Evolutionary conservation across 2,888 invertebrate genomes (phyloP), one percentile per base, ranked within the genome.

Genomic region (Spicauda simplicius): DNA sequence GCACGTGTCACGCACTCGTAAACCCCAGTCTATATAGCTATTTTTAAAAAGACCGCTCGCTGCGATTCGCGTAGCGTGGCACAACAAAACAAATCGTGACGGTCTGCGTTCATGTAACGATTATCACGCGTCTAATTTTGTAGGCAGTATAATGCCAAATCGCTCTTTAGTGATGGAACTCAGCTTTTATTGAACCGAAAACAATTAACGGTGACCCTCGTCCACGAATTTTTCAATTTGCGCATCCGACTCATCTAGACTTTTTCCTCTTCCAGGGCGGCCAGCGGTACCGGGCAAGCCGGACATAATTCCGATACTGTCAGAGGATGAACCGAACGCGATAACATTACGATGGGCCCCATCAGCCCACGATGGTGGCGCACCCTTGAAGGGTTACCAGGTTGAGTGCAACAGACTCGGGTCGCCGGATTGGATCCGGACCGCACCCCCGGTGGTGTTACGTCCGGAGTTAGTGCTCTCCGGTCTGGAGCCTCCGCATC

Each of bases 251-350:
- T 64, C 52, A 50, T 30, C 20, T 16, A 25, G 18, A 5, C 25
- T 18, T 57, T 69, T 74, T 76, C 67, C 68, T 67, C 71, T 93
- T 93, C 71, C 93, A 97, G 97, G 97, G 81, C 94, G 96, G 74
- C 97, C 97, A 70, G 94, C 95, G 66, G 94, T 96, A 69, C 97
- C 97, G 57, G 97, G 97, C 60, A 96, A 97, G 80, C 98, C 98
- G 59, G 95, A 96, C 75, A 94, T 98, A 70, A 95, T 97, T 72
- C 95, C 97, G 64, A 94, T 96, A 70, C 87, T 93, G 70, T 95
- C 96, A 71, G 95, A 95, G 71, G 95, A 96, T 37, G 96, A 97
- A 78, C 96, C 96, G n/a, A 97, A 97, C 83, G 95, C 97, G 33
- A 95, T 98, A 52, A 96, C 96, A 19, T 94, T 98, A 71, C 94